These are phyloP conservation scores for Helogale parvula DNA, from an alignment of 2,113 vertebrate species.

Conservation along the genomic window DNA sequence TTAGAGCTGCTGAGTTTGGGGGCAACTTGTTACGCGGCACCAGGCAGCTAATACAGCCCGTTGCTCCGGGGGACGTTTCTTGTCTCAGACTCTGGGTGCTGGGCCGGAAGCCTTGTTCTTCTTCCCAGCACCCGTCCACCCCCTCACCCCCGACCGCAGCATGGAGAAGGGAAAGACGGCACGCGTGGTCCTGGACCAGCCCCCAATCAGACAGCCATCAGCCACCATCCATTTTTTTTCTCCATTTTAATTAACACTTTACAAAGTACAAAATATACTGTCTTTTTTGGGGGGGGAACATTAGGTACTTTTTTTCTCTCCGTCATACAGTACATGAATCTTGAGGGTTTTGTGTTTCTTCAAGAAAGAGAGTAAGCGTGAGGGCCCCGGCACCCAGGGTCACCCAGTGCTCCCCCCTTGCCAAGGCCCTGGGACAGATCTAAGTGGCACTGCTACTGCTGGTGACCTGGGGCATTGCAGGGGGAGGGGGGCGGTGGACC, in stretches of 20 bases:
- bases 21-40: background rate
- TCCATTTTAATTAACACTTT: constrained; percentile 87
- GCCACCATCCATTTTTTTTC: constrained; percentile 62
- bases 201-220: constrained; percentile 74
- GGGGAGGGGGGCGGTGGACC: background rate
- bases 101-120: background rate
- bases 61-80: rapidly evolving
- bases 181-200: background rate
- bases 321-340: constrained; percentile 86
- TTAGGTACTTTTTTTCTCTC: constrained; percentile 77
- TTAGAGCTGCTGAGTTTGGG: background rate
- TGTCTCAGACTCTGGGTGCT: background rate
- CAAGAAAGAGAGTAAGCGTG: constrained; percentile 59
- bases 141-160: rapidly evolving
- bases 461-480: constrained; percentile 33
- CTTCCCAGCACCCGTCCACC: background rate
- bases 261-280: constrained; percentile 91
- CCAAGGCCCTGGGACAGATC: background rate
- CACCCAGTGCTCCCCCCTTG: background rate
- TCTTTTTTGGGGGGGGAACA: constrained; percentile 82
- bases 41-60: too few relatives aligned
- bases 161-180: background rate
- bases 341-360: constrained; percentile 74
- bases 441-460: constrained; percentile 46
- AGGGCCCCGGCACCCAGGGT: background rate